A percentile compares a stretch with the other conserved stretches of the same genome.
Evolutionary conservation across 2,113 vertebrate species (phyloP).

Genomic region (Puntigrus tetrazona): DNA sequence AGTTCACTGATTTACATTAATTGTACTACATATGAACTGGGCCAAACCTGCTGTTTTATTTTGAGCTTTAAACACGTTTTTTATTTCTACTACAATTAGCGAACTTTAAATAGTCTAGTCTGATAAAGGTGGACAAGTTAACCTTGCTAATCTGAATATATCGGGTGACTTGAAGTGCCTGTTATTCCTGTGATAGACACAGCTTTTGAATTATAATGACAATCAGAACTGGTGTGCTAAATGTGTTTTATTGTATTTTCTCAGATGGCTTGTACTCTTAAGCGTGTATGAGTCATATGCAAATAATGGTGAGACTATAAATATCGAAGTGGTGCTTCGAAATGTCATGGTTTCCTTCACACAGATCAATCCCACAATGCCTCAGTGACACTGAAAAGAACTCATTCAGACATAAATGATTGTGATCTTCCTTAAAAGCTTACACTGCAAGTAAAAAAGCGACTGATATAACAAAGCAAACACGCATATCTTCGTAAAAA

Average conservation of each 20-base stretch:
- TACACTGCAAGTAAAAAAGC: background rate
- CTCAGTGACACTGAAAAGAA: background rate
- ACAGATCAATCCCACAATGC: slow-evolving; percentile 20
- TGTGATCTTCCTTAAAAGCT: background rate
- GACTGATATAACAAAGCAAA: background rate
- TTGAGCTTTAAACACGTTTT: background rate
- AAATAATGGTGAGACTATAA: slow-evolving; percentile 26
- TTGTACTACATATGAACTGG: background rate
- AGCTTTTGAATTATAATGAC: background rate
- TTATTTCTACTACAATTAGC: background rate
- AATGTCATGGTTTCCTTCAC: background rate
- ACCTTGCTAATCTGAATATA: background rate
- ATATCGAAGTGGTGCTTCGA: slow-evolving; percentile 13
- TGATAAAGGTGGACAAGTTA: background rate
- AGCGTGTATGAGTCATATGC: slow-evolving; percentile 24
- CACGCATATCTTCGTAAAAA: background rate
- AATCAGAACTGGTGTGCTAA: background rate
- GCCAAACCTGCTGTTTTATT: background rate
- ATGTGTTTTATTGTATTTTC: slow-evolving; percentile 9
- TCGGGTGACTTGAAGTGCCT: background rate
- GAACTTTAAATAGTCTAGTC: background rate
- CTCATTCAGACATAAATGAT: slow-evolving; percentile 14
- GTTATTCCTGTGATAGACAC: background rate
- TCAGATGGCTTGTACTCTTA: slow-evolving; percentile 8
- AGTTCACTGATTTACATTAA: background rate